A percentile compares a stretch with the other conserved stretches of the same genome.
Conservation (phyloP, 2,797 vertebrate genomes). For the Crax fasciolata region DNA sequence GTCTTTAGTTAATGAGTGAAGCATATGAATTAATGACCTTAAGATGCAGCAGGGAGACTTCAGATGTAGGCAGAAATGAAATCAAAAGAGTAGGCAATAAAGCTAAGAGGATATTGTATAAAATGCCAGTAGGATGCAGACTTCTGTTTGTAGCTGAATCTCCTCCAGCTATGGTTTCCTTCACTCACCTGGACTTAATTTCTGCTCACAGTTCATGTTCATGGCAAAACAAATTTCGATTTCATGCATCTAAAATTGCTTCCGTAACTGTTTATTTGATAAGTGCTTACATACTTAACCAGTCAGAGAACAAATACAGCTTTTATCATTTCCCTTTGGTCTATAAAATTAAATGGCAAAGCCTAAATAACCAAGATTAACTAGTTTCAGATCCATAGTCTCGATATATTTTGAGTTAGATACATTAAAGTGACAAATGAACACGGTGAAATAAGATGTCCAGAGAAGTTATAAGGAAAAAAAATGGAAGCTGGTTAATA, state of each 20-base stretch:
- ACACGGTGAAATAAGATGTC: constrained; percentile 1
- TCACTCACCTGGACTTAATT: constrained; percentile 7
- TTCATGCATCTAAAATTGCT: constrained; percentile 33
- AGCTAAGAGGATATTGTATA: background rate
- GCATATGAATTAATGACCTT: background rate
- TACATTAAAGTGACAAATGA: constrained; percentile 11
- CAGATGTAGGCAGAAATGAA: background rate
- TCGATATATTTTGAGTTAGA: background rate
- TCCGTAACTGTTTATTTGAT: constrained; percentile 27
- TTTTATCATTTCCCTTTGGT: background rate
- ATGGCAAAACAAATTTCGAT: constrained; percentile 46
- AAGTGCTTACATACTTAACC: background rate
- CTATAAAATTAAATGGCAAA: background rate
- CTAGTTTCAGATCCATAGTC: background rate
- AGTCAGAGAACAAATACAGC: constrained; percentile 14
- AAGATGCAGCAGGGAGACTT: background rate
- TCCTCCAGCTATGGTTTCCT: background rate
- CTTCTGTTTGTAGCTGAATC: background rate
- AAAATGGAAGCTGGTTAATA: background rate
- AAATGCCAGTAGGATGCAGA: background rate
- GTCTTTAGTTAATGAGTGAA: background rate
- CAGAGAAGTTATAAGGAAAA: background rate
- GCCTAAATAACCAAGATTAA: constrained; percentile 1
- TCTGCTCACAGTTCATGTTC: background rate
- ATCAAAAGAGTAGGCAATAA: background rate